These are phyloP conservation scores for Heliocidaris erythrogramma DNA, from an alignment of 35 echinoderm and acorn worm species.

Conservation along the genomic window DNA sequence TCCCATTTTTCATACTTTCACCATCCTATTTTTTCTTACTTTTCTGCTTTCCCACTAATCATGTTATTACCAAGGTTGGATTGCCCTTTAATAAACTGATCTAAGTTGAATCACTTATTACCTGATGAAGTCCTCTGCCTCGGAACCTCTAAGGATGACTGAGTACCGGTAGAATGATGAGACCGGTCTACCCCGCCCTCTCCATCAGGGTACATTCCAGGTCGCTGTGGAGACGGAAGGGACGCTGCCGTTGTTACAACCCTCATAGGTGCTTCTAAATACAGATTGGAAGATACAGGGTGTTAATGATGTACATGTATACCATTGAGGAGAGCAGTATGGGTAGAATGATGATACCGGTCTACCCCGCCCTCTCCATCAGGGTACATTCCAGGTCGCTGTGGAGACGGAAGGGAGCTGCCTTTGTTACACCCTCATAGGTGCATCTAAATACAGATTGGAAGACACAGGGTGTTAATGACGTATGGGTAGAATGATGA, in stretches of 20 bases:
- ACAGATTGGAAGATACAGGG: neutral
- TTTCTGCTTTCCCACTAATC: too few relatives aligned
- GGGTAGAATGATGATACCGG: too few relatives aligned
- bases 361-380: neutral
- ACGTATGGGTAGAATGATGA: neutral
- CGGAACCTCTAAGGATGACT: conserved; percentile 17
- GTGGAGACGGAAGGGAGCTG: conserved; percentile 49
- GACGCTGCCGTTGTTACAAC: conserved; percentile 54
- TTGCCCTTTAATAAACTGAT: too few relatives aligned
- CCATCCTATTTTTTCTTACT: too few relatives aligned
- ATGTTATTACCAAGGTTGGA: too few relatives aligned
- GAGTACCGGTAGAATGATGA: conserved; percentile 32
- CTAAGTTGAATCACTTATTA: neutral
- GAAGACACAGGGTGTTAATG: neutral
- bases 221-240: conserved; percentile 50
- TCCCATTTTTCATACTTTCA: too few relatives aligned
- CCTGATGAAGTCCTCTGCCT: conserved; percentile 30
- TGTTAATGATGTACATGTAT: neutral
- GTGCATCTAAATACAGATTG: conserved; percentile 42
- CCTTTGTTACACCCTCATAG: conserved; percentile 57
- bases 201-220: neutral
- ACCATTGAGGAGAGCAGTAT: neutral
- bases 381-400: conserved; percentile 25
- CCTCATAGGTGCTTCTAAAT: conserved; percentile 61
- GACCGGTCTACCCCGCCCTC: neutral